A percentile compares a stretch with the other conserved stretches of the same genome.
These are phyloP conservation scores for Caenorhabditis angaria DNA, from an alignment of 2,888 invertebrate species.

Conservation along the genomic window DNA sequence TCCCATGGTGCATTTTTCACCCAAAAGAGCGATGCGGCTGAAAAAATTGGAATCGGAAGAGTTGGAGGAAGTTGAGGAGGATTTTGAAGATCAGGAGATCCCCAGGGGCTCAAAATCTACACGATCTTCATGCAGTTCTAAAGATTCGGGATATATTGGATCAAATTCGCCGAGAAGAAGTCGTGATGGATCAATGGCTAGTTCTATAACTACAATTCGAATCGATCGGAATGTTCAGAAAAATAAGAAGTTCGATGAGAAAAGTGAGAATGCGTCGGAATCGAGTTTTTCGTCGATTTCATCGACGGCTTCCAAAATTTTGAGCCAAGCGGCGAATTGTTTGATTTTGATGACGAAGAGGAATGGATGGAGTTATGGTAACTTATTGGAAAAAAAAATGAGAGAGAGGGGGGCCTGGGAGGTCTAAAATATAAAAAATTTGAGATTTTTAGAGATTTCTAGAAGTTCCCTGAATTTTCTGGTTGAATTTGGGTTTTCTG, in stretches of 20 bases:
- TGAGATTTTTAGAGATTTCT: neutral
- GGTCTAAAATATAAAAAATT: neutral
- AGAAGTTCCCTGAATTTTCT: too few species aligned
- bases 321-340: constrained; percentile 32
- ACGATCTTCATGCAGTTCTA: neutral
- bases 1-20: constrained; percentile 56
- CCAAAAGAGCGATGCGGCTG: constrained; percentile 15
- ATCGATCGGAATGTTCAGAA: constrained; percentile 18
- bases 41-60: neutral
- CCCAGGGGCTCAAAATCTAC: constrained; percentile 28
- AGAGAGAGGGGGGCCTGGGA: neutral
- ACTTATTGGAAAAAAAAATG: neutral
- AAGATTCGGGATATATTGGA: constrained; percentile 35
- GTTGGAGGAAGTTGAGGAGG: neutral
- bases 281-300: constrained; percentile 25
- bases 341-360: constrained; percentile 35
- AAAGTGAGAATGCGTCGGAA: neutral
- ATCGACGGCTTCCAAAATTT: constrained; percentile 26
- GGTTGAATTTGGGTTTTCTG: too few species aligned
- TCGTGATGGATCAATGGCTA: constrained; percentile 27
- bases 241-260: neutral
- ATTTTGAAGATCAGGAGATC: neutral
- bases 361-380: constrained; percentile 43
- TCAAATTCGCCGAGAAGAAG: constrained; percentile 14
- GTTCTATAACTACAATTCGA: constrained; percentile 18